Percentiles rank a stretch among this genome's conserved stretches.
phyloP scores from a whole-genome alignment of 2,113 vertebrate species.

The Chitala chitala region DNA sequence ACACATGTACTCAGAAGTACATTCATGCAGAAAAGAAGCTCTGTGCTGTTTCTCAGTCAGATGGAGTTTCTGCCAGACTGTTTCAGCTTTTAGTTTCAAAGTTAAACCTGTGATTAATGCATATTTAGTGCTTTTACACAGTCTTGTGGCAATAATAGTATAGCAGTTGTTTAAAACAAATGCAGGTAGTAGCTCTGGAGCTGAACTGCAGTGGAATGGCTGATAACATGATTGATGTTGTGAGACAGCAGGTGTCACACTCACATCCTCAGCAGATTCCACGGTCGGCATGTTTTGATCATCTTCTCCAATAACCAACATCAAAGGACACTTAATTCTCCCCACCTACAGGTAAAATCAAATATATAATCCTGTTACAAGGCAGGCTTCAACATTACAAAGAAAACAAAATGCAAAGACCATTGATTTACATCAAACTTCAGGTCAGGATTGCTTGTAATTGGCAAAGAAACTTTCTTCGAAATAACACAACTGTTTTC shows the following conservation, averaged over 20 bases:
- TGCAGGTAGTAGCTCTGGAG: too few relatives aligned
- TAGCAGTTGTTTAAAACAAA: too few relatives aligned
- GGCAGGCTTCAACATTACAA: background rate
- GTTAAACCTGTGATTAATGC: background rate
- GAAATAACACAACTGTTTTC: conserved; percentile 43
- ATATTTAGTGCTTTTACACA: background rate
- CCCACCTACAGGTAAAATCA: conserved; percentile 46
- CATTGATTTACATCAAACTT: conserved; percentile 47
- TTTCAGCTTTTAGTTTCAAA: background rate
- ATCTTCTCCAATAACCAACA: conserved; percentile 55
- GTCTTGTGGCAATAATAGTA: too few relatives aligned
- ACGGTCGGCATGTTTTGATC: conserved; percentile 54
- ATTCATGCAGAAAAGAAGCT: background rate
- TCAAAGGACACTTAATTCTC: conserved; percentile 54
- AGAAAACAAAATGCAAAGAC: background rate
- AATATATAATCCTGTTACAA: background rate
- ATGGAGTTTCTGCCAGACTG: background rate
- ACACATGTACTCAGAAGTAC: background rate
- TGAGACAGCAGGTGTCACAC: background rate
- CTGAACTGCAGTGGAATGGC: too few relatives aligned
- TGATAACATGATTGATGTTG: conserved; percentile 35
- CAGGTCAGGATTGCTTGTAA: background rate
- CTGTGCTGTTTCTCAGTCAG: background rate
- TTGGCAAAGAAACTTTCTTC: conserved; percentile 31
- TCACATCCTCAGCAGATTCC: conserved; percentile 53